Percentiles rank a stretch among this genome's conserved stretches.
Evolutionary conservation across 2,888 invertebrate species (phyloP).

Genomic region (Phrixothrix hirtus): DNA sequence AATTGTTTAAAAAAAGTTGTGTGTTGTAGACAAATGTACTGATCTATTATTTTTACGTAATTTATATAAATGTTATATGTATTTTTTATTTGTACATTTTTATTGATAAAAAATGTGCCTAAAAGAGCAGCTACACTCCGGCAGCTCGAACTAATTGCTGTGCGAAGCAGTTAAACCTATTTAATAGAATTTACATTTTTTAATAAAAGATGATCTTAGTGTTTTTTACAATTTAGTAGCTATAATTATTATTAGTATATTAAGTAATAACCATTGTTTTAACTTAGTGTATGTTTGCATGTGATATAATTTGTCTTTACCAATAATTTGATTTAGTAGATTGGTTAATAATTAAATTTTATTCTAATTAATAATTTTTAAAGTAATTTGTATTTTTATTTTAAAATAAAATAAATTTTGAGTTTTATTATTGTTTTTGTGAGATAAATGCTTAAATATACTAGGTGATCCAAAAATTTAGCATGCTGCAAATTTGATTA

Average conservation of each 20-base stretch:
- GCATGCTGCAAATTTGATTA: too few species aligned
- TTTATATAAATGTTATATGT: slow-evolving; percentile 23
- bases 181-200: slow-evolving; percentile 16
- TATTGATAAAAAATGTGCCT: slow-evolving; percentile 27
- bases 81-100: slow-evolving; percentile 24
- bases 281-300: slow-evolving; percentile 24
- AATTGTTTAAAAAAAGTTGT: slow-evolving; percentile 1
- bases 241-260: slow-evolving; percentile 6
- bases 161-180: slow-evolving; percentile 8
- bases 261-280: slow-evolving; percentile 4
- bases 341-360: slow-evolving; percentile 4
- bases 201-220: slow-evolving; percentile 15
- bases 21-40: slow-evolving; percentile 7
- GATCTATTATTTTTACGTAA: slow-evolving; percentile 3
- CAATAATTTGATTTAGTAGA: slow-evolving; percentile 18
- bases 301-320: slow-evolving; percentile 25
- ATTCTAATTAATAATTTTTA: slow-evolving; percentile 4
- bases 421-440: too few species aligned
- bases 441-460: too few species aligned
- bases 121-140: slow-evolving; percentile 22
- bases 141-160: slow-evolving; percentile 23
- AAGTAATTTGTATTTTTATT: slow-evolving; percentile 11
- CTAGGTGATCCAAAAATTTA: too few species aligned
- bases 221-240: slow-evolving; percentile 20
- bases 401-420: slow-evolving; percentile 6